Evolutionary conservation across 2,888 invertebrate species (phyloP), one percentile per base, ranked within the genome.

Genomic region (Philonicus albiceps): DNA sequence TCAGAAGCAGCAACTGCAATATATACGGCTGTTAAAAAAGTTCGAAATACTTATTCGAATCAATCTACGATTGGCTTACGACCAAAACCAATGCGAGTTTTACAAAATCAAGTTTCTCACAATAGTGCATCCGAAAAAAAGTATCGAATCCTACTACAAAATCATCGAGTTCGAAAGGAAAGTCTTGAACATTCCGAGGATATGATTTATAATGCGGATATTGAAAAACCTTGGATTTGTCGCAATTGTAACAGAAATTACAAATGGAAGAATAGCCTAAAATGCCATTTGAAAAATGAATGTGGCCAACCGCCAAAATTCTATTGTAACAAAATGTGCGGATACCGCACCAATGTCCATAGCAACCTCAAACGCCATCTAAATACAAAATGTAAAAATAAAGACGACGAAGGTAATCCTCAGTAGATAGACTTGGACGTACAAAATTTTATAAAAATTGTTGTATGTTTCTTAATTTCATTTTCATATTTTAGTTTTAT

Each of bases 201-300:
- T 73, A 92, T 92, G 92, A 92, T 92, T 87, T 92, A 92, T 87
- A 92, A 92, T 89, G 91, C 91, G 16, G 91, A 92, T 85, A 91
- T 91, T 83, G 92, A 92, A 88, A 92, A 92, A 88, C 92, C 92
- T 7, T 92, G 92, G 92, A 93, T 94, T 89, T 95, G 96, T 91
- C 94, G 94, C 88, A 94, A 94, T 89, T 96, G 96, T 91, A 94
- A 95, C 90, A 94, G 95, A 91, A 94, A 95, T 89, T 96, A 96
- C 92, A 94, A 95, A 89, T 95, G 95, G 92, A 95, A 95, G 92
- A 95, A 95, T 89, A 95, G 96, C 31, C 94, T 96, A 89, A 93
- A 95, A 90, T 94, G 96, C 89, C 96, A 96, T 90, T 92, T 95
- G 84, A 95, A 95, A 72, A 94, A 94, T 89, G 95, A 95, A 90